Evolutionary conservation across 2,113 vertebrate genomes (phyloP).

Genomic region (Apistogramma diplotaenia): DNA sequence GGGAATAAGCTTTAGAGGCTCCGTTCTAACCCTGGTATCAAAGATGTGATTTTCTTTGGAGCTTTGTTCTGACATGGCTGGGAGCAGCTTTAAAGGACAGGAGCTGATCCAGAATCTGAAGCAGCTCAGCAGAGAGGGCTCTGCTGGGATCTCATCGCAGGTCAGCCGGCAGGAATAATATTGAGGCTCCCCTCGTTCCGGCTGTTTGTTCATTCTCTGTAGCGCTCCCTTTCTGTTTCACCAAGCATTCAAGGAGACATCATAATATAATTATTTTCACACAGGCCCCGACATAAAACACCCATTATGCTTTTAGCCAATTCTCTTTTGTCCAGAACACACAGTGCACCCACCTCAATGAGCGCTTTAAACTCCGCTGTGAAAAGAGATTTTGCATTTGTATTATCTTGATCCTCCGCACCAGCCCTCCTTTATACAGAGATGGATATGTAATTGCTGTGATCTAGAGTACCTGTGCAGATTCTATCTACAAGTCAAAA

Average conservation of each 20-base stretch:
- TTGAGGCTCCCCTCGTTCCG: neutral
- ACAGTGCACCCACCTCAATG: neutral
- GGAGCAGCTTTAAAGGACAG: neutral
- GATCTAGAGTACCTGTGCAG: neutral
- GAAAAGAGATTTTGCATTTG: neutral
- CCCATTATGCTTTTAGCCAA: neutral
- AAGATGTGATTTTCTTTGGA: neutral
- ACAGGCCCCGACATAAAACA: neutral
- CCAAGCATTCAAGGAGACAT: neutral
- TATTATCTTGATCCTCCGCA: neutral
- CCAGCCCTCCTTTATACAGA: neutral
- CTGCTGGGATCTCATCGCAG: constrained; percentile 14
- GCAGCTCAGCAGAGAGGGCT: neutral
- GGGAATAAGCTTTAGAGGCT: neutral
- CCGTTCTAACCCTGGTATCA: neutral
- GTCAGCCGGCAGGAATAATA: constrained; percentile 11
- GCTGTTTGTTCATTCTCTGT: neutral
- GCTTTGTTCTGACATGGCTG: constrained; percentile 17
- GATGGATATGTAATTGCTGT: neutral
- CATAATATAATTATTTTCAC: neutral
- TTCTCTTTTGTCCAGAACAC: neutral
- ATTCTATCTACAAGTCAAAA: neutral
- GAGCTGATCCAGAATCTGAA: neutral
- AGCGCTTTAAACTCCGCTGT: neutral
- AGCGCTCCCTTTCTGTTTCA: neutral